Percentiles rank a stretch among this genome's conserved stretches.
Evolutionary conservation across 1,140 invertebrate genomes (phyloP).

Genomic region (Drosophila murphyi): DNA sequence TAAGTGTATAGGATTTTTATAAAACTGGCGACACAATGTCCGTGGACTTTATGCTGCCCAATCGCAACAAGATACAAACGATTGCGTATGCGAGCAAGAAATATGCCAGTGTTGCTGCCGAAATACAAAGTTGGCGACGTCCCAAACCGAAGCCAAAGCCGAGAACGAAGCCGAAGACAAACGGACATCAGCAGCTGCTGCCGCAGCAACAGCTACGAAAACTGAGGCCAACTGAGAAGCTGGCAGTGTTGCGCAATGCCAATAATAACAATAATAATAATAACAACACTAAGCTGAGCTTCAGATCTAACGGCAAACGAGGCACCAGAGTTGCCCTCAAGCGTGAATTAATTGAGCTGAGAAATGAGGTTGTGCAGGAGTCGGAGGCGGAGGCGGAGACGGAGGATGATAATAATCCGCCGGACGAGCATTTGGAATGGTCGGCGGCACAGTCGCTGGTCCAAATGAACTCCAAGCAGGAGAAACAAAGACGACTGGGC

Average conservation of each 20-base stretch:
- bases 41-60: constrained; percentile 78
- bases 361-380: constrained; percentile 34
- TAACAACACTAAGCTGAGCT: constrained; percentile 40
- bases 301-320: constrained; percentile 52
- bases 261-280: constrained; percentile 59
- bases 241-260: constrained; percentile 68
- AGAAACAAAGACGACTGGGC: constrained; percentile 65
- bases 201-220: constrained; percentile 52
- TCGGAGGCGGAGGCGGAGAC: constrained; percentile 37
- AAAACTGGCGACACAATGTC: constrained; percentile 75
- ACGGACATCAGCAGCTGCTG: constrained; percentile 27
- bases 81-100: constrained; percentile 79
- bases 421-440: constrained; percentile 72
- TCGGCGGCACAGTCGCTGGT: constrained; percentile 81
- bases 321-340: constrained; percentile 56
- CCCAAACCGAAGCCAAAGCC: constrained; percentile 51
- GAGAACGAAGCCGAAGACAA: constrained; percentile 39
- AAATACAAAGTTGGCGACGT: constrained; percentile 50
- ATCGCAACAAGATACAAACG: constrained; percentile 79
- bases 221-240: constrained; percentile 54
- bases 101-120: constrained; percentile 48
- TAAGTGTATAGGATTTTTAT: too few species aligned
- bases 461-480: constrained; percentile 82
- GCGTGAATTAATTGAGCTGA: constrained; percentile 71
- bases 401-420: constrained; percentile 12